These are phyloP conservation scores for Melanotaenia parkinsoni DNA, from an alignment of 2,797 vertebrate genomes.

Conservation along the genomic window DNA sequence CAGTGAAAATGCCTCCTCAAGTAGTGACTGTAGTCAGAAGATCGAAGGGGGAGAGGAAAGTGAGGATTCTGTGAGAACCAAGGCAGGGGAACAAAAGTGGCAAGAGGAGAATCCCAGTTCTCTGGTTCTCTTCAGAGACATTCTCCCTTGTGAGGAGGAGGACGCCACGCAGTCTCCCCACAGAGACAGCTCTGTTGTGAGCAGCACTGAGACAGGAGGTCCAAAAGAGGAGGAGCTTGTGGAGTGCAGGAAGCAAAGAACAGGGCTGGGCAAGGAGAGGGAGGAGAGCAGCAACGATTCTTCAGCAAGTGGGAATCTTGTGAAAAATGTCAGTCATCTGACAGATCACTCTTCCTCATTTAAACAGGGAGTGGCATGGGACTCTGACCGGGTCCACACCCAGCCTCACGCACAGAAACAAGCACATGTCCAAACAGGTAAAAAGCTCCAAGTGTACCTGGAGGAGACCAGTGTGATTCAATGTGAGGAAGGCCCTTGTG, in stretches of 20 bases:
- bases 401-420: conserved; percentile 37
- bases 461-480: conserved; percentile 78
- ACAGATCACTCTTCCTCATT: conserved; percentile 55
- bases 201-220: conserved; percentile 53
- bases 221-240: conserved; percentile 70
- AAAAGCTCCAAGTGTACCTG: conserved; percentile 74
- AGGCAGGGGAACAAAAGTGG: conserved; percentile 21
- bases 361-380: conserved; percentile 60
- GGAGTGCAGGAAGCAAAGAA: conserved; percentile 45
- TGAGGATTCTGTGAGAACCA: conserved; percentile 47
- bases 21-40: conserved; percentile 15
- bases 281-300: conserved; percentile 54
- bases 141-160: conserved; percentile 61
- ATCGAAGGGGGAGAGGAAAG: conserved; percentile 39
- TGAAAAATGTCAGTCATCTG: conserved; percentile 74
- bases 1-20: conserved; percentile 53
- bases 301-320: conserved; percentile 60
- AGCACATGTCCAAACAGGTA: conserved; percentile 50
- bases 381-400: conserved; percentile 58
- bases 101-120: conserved; percentile 47
- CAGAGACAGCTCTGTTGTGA: conserved; percentile 58
- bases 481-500: conserved; percentile 2
- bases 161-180: conserved; percentile 75
- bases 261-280: conserved; percentile 51
- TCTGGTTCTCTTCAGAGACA: conserved; percentile 44